Evolutionary conservation across 2,797 vertebrate species (phyloP), one percentile per base, ranked within the genome.

Genomic region (Paedocypris micromegethes): DNA sequence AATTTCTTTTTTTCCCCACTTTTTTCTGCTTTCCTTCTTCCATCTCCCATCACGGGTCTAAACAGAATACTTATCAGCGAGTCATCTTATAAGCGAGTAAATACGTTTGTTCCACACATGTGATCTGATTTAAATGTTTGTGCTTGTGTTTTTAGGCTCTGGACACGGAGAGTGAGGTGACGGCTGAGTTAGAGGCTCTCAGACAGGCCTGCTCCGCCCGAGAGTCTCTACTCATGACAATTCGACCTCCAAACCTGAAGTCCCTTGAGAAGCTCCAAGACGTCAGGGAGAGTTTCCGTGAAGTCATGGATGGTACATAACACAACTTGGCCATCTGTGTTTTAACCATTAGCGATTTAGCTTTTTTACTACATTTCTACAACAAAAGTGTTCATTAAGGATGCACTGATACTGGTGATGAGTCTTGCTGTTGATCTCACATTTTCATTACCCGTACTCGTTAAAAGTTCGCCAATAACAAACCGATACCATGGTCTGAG

Each of bases 201-300:
- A 86, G 66, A 68, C 84, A 91, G 62, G 86, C 88, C 0, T 51
- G 92, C n/a, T 80, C 83, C 5, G 74, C 82, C 9, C 74, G 88
- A 57, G 91, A 94, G 69, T 80, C 0, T 0, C 45, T 78, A 55
- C 82, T 98, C 43, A 76, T 88, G 73, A 88, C 75, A 72, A 92
- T 92, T 6, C 71, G 87, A 3, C 81, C 90, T 38, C 97, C 97
- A 1, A 96, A 98, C 77, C 80, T 98, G 9, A 92, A 91, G 72
- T 93, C 95, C 52, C 9, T 87, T 62, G 90, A 94, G 79, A 96
- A 92, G 77, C 83, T 97, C 40, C 87, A 81, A 63, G 78, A 86
- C 3, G 81, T 92, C 75, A 89, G 85, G 38, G 86, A 87, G 77
- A 95, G 89, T 79, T 90, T 93, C 47, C 88, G 91, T 42, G 90